Base-by-base conservation (phyloP, 1,140 invertebrate genomes). In the Diachasmimorpha longicaudata region DNA sequence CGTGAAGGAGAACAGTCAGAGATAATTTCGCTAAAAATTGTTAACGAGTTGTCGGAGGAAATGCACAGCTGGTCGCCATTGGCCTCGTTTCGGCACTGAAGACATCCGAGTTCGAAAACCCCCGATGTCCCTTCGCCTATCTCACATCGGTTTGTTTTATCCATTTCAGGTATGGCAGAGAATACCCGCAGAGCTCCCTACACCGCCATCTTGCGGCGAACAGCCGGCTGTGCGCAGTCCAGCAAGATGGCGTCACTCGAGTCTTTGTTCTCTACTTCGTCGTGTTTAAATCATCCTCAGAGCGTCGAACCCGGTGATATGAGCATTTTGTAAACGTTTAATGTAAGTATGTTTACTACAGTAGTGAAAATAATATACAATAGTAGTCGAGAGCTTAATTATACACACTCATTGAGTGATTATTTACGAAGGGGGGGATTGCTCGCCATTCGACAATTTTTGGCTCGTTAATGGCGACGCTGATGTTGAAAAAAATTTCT, bases 291-390 rank as follows among this genome's bases (percentile, higher is more conserved):
- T 63, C 21, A 63, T 63, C 58, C 3, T 8, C 4, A 25, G 58
- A n/a, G 31, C 46, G 19, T 44, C 23, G 42, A 48, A 48, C 46
- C 36, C 55, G 70, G 25, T 55, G 36, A 74, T 70, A 74, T 74
- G 67, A 66, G 31, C 48, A 77, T 70, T 77, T 63, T 70, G 72
- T 74, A 74, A 70, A 77, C 69, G 72, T 74, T 77, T 69, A 77
- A 77, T 74, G 72, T 37, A 52, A 37, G 44, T 31, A 52, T 77
- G 71, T 74, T 77, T 77, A 77, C 76, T 77, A 77, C 72, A 52
- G 39, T 13, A 39, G 68, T 19, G 76, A 39, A 72, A 77, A 77
- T 77, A 77, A 77, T 77, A 77, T 77, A 77, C 76, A 77, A 74
- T 77, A 77, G 76, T 74, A 70, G 68, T 70, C 21, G 31, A 72